Evolutionary conservation across 2,113 vertebrate genomes (phyloP).

Genomic region (Menura novaehollandiae): DNA sequence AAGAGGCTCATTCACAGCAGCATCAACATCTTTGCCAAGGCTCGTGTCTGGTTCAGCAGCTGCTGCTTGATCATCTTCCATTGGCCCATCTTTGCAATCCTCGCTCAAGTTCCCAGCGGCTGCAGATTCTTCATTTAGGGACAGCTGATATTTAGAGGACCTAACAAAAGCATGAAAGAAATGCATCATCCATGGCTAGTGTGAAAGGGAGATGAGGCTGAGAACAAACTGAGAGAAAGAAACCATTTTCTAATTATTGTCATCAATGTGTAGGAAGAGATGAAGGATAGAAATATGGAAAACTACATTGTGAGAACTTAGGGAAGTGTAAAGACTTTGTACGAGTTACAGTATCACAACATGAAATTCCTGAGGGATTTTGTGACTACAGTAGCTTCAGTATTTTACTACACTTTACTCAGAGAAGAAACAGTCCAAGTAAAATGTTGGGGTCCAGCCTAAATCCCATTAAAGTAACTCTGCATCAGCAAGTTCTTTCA

Average conservation of each 20-base stretch:
- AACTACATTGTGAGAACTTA: not conserved
- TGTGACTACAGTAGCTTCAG: not conserved
- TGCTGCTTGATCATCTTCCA: not conserved
- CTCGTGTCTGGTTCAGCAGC: not conserved
- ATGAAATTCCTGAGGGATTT: not conserved
- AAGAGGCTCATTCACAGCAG: not conserved
- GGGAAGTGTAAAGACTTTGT: not conserved
- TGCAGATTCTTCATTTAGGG: conserved; percentile 57
- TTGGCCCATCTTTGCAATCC: not conserved
- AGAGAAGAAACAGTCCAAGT: not conserved
- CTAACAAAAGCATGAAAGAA: conserved; percentile 62
- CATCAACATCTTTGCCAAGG: not conserved
- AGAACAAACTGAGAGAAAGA: not conserved
- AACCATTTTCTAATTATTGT: not conserved
- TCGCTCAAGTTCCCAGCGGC: not conserved
- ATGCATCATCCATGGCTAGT: not conserved
- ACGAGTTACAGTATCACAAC: not conserved
- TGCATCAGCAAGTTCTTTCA: not conserved
- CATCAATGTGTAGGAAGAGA: not conserved
- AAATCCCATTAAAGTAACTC: not conserved
- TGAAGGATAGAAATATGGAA: not conserved
- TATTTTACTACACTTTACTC: not conserved
- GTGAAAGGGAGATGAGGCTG: not conserved
- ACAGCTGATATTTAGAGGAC: conserved; percentile 82
- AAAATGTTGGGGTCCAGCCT: not conserved